These are phyloP conservation scores for Mesaphorura yosii DNA, from an alignment of 1,140 invertebrate species.

Conservation along the genomic window DNA sequence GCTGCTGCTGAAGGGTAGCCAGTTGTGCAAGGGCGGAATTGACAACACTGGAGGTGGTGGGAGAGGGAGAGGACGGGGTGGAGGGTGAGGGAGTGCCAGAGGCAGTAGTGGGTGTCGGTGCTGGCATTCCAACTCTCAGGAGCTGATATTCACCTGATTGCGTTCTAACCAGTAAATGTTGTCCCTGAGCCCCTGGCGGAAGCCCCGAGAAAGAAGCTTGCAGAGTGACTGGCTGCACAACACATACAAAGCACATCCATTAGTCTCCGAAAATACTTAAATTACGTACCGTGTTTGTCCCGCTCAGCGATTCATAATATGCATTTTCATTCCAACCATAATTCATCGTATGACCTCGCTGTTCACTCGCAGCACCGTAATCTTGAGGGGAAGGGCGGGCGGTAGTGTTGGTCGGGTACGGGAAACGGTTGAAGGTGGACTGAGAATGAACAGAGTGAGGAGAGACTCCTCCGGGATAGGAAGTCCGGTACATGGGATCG, in stretches of 20 bases:
- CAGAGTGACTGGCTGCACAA: conserved; percentile 60
- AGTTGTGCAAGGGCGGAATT: background rate
- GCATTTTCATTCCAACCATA: background rate
- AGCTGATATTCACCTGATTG: conserved; percentile 90
- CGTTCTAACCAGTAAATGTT: conserved; percentile 50
- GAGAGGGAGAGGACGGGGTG: conserved; percentile 36
- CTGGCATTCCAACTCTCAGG: conserved; percentile 64
- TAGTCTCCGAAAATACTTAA: conserved; percentile 22
- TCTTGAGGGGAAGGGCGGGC: background rate
- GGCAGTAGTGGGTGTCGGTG: conserved; percentile 41
- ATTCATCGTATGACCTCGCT: background rate
- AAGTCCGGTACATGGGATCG: too few relatives aligned
- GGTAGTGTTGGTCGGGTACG: background rate
- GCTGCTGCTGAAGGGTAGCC: background rate
- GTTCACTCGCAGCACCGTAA: background rate
- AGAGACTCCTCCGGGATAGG: background rate
- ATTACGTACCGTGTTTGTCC: conserved; percentile 31
- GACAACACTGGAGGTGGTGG: conserved; percentile 14
- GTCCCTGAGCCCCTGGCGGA: conserved; percentile 67
- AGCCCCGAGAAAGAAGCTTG: conserved; percentile 70
- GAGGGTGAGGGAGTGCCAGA: conserved; percentile 34
- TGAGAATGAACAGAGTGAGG: background rate
- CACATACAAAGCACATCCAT: conserved; percentile 36
- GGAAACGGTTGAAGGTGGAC: background rate
- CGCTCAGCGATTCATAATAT: conserved; percentile 25